Conservation (phyloP, 1,140 invertebrate genomes). For the Drosophila grimshawi region DNA sequence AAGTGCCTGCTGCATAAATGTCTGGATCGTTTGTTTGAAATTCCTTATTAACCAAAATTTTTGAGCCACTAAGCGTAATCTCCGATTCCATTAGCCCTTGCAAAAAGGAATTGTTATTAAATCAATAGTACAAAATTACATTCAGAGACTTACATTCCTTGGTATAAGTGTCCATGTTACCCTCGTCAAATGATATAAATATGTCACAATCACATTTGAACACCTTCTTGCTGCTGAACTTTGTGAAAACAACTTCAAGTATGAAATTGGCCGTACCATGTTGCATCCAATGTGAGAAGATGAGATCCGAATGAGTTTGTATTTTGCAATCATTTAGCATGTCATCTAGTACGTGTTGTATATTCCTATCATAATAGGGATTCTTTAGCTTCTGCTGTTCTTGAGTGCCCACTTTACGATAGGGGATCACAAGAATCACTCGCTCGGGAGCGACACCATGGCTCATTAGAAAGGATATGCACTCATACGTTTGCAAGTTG, state of each 20-base stretch:
- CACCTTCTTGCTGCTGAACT: neutral
- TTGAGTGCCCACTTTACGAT: neutral
- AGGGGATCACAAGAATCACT: conserved; percentile 47
- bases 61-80: conserved; percentile 7
- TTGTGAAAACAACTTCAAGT: conserved; percentile 50
- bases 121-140: neutral
- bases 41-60: conserved; percentile 51
- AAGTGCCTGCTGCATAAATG: conserved; percentile 66
- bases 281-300: conserved; percentile 40
- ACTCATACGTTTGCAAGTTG: conserved; percentile 61
- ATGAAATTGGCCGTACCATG: conserved; percentile 36
- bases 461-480: conserved; percentile 57
- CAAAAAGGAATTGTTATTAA: neutral
- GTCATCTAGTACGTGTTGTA: conserved; percentile 55
- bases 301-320: conserved; percentile 16
- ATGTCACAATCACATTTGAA: conserved; percentile 57
- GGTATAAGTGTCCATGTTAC: conserved; percentile 9
- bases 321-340: conserved; percentile 54
- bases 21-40: conserved; percentile 64
- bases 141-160: conserved; percentile 28
- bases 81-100: conserved; percentile 23
- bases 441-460: conserved; percentile 41
- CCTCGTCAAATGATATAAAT: conserved; percentile 63
- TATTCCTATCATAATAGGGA: conserved; percentile 47
- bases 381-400: conserved; percentile 31